Conservation (phyloP, 2,113 vertebrate species). For the Argyrosomus japonicus region DNA sequence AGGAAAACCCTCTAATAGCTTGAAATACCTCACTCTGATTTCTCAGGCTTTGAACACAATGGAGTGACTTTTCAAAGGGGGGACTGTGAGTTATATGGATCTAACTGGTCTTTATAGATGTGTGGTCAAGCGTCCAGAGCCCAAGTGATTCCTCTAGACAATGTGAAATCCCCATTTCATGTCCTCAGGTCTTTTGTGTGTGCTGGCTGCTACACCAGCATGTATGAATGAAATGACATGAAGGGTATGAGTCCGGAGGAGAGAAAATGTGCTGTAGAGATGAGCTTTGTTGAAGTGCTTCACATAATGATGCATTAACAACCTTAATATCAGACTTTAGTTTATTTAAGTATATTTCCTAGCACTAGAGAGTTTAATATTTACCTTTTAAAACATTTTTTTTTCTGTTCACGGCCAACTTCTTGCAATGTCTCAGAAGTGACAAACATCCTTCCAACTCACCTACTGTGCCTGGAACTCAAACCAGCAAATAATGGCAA, state of each 20-base stretch:
- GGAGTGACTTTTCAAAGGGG: constrained; percentile 73
- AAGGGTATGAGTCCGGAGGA: neutral
- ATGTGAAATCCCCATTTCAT: constrained; percentile 67
- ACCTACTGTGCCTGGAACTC: constrained; percentile 68
- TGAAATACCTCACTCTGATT: constrained; percentile 62
- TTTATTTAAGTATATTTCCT: neutral
- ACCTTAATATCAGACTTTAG: neutral
- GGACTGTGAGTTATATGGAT: constrained; percentile 71
- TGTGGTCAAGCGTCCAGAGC: constrained; percentile 76
- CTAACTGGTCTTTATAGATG: constrained; percentile 72
- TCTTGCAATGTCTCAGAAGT: constrained; percentile 26
- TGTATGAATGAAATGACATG: constrained; percentile 41
- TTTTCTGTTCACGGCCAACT: neutral
- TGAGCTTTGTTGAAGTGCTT: neutral
- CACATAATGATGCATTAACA: neutral
- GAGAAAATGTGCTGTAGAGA: neutral
- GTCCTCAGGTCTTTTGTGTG: constrained; percentile 69
- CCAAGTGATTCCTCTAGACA: constrained; percentile 64
- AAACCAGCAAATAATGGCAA: constrained; percentile 68
- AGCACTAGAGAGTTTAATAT: neutral
- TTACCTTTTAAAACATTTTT: neutral
- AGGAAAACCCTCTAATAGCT: constrained; percentile 62
- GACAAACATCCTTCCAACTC: constrained; percentile 64
- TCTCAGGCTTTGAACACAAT: constrained; percentile 67
- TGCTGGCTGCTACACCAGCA: constrained; percentile 33